These are phyloP conservation scores for Abscondita cerata DNA, from an alignment of 2,888 invertebrate genomes.

Conservation along the genomic window DNA sequence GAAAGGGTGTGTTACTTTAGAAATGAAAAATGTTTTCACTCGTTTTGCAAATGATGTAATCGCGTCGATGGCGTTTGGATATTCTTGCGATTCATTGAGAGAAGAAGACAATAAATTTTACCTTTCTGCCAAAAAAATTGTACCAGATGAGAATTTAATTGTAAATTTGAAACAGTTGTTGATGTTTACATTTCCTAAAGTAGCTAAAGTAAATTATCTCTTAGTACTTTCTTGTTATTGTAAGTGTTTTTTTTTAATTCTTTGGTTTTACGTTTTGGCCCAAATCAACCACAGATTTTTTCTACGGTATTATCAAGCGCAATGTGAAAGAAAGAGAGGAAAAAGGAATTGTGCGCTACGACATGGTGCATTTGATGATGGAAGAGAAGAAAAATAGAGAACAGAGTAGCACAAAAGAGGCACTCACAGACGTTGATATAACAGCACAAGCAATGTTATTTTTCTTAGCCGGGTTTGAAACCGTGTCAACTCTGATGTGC, in stretches of 20 bases:
- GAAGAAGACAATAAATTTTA: conserved; percentile 1
- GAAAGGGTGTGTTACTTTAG: not conserved
- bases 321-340: conserved; percentile 54
- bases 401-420: not conserved
- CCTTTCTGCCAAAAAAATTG: not conserved
- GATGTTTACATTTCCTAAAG: too few relatives aligned
- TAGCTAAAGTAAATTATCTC: not conserved
- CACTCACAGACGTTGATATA: conserved; percentile 58
- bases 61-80: conserved; percentile 4
- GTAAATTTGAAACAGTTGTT: not conserved
- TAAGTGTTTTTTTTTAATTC: not conserved
- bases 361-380: conserved; percentile 62
- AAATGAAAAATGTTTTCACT: conserved; percentile 4
- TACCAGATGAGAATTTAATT: not conserved
- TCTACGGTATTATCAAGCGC: conserved; percentile 53
- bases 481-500: conserved; percentile 58
- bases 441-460: conserved; percentile 64
- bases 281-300: conserved; percentile 52
- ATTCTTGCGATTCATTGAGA: conserved; percentile 2
- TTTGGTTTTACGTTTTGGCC: conserved; percentile 45
- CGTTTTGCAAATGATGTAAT: conserved; percentile 13
- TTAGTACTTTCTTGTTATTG: too few relatives aligned
- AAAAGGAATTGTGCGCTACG: conserved; percentile 59
- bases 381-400: conserved; percentile 55
- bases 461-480: conserved; percentile 63